These are phyloP conservation scores for Periophthalmus modestus DNA, from an alignment of 2,113 vertebrate genomes.

Conservation along the genomic window DNA sequence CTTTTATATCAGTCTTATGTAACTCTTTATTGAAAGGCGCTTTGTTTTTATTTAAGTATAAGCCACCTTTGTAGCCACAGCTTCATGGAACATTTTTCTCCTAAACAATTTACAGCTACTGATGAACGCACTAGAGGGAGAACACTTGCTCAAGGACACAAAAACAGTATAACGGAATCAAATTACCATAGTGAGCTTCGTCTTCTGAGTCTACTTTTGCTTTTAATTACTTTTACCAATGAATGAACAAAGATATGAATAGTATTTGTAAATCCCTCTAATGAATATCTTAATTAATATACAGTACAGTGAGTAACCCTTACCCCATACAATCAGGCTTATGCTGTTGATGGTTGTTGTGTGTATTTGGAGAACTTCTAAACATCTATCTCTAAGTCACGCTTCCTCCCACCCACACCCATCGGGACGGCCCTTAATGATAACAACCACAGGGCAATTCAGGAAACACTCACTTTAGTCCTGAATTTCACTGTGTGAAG, in stretches of 20 bases:
- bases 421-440: conserved; percentile 63
- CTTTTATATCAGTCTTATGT: no score
- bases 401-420: conserved; percentile 51
- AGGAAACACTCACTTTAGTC: conserved; percentile 53
- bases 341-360: background rate
- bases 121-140: no score
- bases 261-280: background rate
- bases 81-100: no score
- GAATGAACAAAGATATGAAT: background rate
- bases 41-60: no score
- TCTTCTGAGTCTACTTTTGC: background rate
- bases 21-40: no score
- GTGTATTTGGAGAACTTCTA: conserved; percentile 39
- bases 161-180: no score
- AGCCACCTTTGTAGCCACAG: no score
- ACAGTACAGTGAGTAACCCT: conserved; percentile 17
- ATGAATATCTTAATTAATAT: conserved; percentile 34
- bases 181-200: background rate
- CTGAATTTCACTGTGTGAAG: background rate
- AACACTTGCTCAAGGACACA: no score
- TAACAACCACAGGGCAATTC: conserved; percentile 62
- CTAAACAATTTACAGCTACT: no score
- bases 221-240: background rate
- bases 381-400: conserved; percentile 60
- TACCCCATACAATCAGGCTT: background rate